Evolutionary conservation across 2,888 invertebrate species (phyloP).

Genomic region (Villa cingulata): DNA sequence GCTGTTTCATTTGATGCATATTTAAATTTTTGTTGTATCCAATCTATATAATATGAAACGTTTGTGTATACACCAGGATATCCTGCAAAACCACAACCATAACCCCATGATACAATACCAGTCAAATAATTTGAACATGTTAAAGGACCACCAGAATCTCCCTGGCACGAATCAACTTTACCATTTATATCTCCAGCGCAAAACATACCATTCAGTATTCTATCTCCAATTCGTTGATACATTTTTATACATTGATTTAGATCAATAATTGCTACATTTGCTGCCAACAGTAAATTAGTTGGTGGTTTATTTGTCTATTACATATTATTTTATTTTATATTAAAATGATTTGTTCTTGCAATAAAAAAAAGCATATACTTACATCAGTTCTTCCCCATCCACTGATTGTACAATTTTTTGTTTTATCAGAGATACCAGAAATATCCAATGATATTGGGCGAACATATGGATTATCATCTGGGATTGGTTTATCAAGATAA

Average conservation of each 20-base stretch:
- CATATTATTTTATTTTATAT: not conserved
- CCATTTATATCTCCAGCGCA: constrained; percentile 66
- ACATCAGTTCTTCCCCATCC: constrained; percentile 25
- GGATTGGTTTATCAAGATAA: constrained; percentile 22
- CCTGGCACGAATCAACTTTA: constrained; percentile 69
- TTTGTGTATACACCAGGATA: constrained; percentile 67
- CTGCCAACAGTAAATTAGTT: not conserved
- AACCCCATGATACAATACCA: constrained; percentile 75
- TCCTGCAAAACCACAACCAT: constrained; percentile 55
- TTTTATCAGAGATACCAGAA: not conserved
- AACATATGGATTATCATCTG: constrained; percentile 14
- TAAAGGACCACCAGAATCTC: constrained; percentile 74
- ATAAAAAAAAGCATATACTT: constrained; percentile 7
- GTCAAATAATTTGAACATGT: constrained; percentile 47
- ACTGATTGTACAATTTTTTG: constrained; percentile 18
- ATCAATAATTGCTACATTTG: not conserved
- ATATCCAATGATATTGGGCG: constrained; percentile 16
- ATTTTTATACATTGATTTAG: not conserved
- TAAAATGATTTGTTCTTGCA: too few relatives aligned
- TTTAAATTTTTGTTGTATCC: too few relatives aligned
- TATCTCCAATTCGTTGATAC: not conserved
- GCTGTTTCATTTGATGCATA: not conserved
- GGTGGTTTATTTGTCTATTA: too few relatives aligned
- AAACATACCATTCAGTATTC: constrained; percentile 49
- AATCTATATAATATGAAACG: constrained; percentile 33